These are phyloP conservation scores for Pogona vitticeps DNA, from an alignment of 2,113 vertebrate genomes.

Conservation along the genomic window DNA sequence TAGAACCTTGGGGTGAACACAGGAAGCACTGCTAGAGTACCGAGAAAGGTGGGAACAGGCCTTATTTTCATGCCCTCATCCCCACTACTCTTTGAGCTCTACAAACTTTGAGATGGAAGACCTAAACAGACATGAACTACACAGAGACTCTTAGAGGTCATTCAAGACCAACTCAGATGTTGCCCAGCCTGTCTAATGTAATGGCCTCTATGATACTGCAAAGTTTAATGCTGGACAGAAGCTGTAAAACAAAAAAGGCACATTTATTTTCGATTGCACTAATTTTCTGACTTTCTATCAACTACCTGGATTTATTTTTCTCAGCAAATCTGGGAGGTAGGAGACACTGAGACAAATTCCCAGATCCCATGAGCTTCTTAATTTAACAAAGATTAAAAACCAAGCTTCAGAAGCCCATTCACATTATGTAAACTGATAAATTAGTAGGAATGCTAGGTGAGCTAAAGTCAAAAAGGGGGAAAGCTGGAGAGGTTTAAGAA, in stretches of 20 bases:
- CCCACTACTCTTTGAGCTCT: too few relatives aligned
- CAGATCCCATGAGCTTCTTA: neutral
- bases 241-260: neutral
- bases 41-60: too few relatives aligned
- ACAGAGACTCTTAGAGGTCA: too few relatives aligned
- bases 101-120: too few relatives aligned
- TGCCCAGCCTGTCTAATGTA: too few relatives aligned
- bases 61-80: too few relatives aligned
- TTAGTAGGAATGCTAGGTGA: neutral
- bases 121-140: too few relatives aligned
- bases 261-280: neutral
- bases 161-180: too few relatives aligned
- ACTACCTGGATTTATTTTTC: neutral
- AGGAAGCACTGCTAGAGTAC: too few relatives aligned
- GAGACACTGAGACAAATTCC: neutral
- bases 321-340: neutral
- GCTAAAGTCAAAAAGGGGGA: neutral
- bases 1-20: too few relatives aligned
- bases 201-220: too few relatives aligned
- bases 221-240: neutral
- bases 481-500: neutral
- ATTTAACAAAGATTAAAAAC: neutral
- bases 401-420: neutral
- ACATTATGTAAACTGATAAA: neutral
- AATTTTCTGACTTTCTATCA: neutral